Percentiles rank a stretch among this genome's conserved stretches.
Conservation (phyloP, 2,113 vertebrate genomes). For the Capreolus pygargus region DNA sequence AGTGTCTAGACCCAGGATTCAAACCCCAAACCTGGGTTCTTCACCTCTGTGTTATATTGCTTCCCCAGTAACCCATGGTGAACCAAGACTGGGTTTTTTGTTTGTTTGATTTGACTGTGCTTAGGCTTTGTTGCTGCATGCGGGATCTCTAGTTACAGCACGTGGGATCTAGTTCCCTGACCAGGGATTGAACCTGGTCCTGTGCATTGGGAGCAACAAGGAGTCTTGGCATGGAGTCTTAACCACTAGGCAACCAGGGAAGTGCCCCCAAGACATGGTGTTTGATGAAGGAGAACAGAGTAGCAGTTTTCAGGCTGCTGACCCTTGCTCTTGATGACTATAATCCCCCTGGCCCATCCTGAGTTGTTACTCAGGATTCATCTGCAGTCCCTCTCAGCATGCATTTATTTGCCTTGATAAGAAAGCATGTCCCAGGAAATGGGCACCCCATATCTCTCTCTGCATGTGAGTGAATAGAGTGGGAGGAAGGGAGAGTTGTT, state of each 20-base stretch:
- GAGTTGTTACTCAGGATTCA: not conserved
- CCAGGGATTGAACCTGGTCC: not conserved
- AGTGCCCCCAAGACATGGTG: not conserved
- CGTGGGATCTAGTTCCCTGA: not conserved
- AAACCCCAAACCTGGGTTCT: not conserved
- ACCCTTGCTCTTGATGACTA: not conserved
- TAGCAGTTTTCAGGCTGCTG: not conserved
- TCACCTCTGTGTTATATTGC: not conserved
- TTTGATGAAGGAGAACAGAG: not conserved
- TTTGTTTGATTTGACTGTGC: not conserved
- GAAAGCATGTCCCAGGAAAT: slow-evolving; percentile 50
- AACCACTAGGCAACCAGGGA: not conserved
- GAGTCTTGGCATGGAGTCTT: not conserved
- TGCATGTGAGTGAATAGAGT: not conserved
- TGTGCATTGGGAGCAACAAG: not conserved
- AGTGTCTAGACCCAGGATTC: not conserved
- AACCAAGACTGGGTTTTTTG: not conserved
- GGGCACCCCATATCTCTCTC: not conserved
- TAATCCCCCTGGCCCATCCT: not conserved
- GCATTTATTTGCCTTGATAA: slow-evolving; percentile 43
- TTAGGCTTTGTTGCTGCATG: not conserved
- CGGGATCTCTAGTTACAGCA: not conserved
- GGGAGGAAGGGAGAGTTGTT: not conserved
- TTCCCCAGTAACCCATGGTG: not conserved
- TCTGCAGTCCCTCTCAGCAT: not conserved